Evolutionary conservation across 2,888 invertebrate species (phyloP), one percentile per base, ranked within the genome.

Genomic region (Cheilosia impressa): DNA sequence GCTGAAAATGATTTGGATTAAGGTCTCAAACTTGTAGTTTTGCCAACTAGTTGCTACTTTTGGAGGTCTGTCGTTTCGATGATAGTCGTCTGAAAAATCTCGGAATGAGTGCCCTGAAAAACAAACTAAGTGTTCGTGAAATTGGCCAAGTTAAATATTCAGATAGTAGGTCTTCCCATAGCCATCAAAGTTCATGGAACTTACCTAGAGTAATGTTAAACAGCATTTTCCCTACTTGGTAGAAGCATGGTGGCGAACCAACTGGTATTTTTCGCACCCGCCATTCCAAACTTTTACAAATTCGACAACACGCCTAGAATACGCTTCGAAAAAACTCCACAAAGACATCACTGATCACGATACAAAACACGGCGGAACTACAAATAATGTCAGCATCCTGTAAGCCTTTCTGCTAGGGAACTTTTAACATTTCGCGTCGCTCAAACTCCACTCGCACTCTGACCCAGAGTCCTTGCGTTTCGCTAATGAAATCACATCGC

Each of bases 311-410:
- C 43, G 73, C 27, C 60, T n/a, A 47, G 60, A 58, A 13, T 24
- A 38, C 10, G 10, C 4, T n/a, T 22, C 4, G 52, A 45, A 41
- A 7, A 47, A n/a, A 2, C 50, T 68, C 24, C 31, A 34, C 43
- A 27, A 47, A 15, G 57, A 75, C 75, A 75, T 75, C 75, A 75
- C 50, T 80, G 75, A 73, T 80, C 75, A 80, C 68, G 75, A 34
- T 13, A n/a, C 13, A 41, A 43, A 79, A 65, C 65, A 79, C 65
- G 52, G 41, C 34, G 45, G n/a, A 66, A 27, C 72, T 72, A 45
- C 72, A 72, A 79, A 72, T 38, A 53, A 24, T 31, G 17, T 62
- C 45, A 53, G 27, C 52, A 53, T 62, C 31, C 43, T 41, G 4
- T 22, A 72, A 62, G 62, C 41, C 53, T 53, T 19, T 50, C 24